These are phyloP conservation scores for Conops quadrifasciatus DNA, from an alignment of 2,888 invertebrate genomes.

Conservation along the genomic window DNA sequence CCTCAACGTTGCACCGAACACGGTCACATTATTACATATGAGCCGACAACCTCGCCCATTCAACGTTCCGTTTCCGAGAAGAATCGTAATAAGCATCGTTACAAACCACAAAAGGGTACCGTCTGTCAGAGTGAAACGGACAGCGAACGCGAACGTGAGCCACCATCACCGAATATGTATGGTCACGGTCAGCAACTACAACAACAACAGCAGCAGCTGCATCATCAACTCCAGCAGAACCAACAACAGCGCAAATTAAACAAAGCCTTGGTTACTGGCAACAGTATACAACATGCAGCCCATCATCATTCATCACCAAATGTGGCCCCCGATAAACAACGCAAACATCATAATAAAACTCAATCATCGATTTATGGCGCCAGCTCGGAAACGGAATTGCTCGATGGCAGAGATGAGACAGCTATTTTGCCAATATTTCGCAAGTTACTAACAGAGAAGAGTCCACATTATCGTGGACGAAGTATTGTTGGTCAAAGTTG, in stretches of 20 bases:
- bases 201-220: neutral
- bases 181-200: constrained; percentile 48
- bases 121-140: constrained; percentile 68
- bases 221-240: neutral
- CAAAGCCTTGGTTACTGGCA: constrained; percentile 48
- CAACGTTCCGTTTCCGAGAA: constrained; percentile 74
- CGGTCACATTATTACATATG: constrained; percentile 61
- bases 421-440: constrained; percentile 92
- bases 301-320: constrained; percentile 74
- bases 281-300: constrained; percentile 63
- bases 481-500: constrained; percentile 79
- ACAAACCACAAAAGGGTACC: constrained; percentile 67
- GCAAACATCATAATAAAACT: constrained; percentile 54
- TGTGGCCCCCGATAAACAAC: constrained; percentile 67
- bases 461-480: constrained; percentile 70
- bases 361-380: constrained; percentile 74
- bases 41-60: constrained; percentile 67
- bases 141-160: constrained; percentile 65
- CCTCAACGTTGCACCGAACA: constrained; percentile 64
- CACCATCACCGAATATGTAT: constrained; percentile 57
- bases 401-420: constrained; percentile 76
- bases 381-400: constrained; percentile 83
- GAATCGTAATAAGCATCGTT: constrained; percentile 68
- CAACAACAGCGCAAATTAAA: constrained; percentile 55
- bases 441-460: constrained; percentile 85